Evolutionary conservation across 1,140 invertebrate genomes (phyloP).

Genomic region (Temnothorax curvispinosus): DNA sequence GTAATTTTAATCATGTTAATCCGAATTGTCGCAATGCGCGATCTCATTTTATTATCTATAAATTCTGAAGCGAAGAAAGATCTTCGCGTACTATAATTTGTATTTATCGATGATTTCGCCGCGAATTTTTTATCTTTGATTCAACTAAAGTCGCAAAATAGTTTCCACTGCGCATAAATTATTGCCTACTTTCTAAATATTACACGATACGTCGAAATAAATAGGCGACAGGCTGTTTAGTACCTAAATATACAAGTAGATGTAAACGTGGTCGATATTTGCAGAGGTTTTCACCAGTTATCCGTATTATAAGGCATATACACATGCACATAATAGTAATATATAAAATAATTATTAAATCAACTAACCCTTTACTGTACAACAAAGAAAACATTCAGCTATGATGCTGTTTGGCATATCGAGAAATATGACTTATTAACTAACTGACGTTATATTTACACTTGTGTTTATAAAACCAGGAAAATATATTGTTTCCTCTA

Average conservation of each 20-base stretch:
- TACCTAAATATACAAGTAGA: neutral
- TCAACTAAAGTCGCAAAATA: neutral
- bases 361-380: slow-evolving; percentile 34
- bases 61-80: neutral
- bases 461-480: neutral
- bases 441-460: neutral
- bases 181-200: neutral
- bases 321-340: slow-evolving; percentile 26
- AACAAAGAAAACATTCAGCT: slow-evolving; percentile 17
- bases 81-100: neutral
- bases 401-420: slow-evolving; percentile 32
- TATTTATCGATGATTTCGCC: neutral
- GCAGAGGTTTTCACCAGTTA: slow-evolving; percentile 53
- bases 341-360: slow-evolving; percentile 30
- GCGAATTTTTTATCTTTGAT: neutral
- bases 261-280: slow-evolving; percentile 12
- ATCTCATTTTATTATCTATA: neutral
- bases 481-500: slow-evolving; percentile 2
- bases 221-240: neutral
- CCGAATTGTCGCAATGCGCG: neutral
- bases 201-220: neutral
- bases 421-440: slow-evolving; percentile 23
- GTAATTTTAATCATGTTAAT: neutral
- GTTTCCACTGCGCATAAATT: neutral
- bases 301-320: neutral